Conservation (phyloP, 2,113 vertebrate species). For the Pteruthius melanotis region DNA sequence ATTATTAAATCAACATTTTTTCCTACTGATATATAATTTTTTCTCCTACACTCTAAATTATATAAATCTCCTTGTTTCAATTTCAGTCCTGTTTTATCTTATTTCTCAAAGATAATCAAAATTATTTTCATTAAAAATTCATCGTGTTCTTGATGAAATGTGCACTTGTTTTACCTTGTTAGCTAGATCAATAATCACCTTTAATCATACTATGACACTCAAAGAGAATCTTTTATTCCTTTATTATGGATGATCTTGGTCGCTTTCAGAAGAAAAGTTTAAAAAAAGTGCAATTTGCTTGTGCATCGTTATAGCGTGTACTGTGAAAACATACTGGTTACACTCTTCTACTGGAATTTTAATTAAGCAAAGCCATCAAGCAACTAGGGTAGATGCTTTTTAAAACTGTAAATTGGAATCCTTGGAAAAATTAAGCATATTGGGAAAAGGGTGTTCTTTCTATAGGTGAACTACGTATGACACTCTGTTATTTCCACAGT, state of each 20-base stretch:
- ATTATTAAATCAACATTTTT: not conserved
- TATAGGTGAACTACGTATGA: not conserved
- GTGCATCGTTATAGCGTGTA: not conserved
- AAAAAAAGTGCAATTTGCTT: not conserved
- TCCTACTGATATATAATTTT: not conserved
- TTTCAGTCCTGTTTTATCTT: not conserved
- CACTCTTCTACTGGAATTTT: not conserved
- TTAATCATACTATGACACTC: not conserved
- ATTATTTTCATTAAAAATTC: not conserved
- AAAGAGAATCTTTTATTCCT: not conserved
- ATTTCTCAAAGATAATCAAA: not conserved
- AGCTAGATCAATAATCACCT: not conserved
- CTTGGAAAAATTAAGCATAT: not conserved
- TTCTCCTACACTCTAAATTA: not conserved
- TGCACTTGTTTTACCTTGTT: not conserved
- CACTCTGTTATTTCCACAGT: not conserved
- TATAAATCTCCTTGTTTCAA: not conserved
- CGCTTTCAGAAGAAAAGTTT: not conserved
- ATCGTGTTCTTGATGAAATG: not conserved
- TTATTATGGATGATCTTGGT: not conserved
- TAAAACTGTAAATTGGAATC: not conserved
- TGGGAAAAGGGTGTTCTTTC: not conserved
- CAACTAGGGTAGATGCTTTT: not conserved
- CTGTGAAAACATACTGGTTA: not conserved
- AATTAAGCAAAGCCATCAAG: not conserved